Evolutionary conservation across 2,888 invertebrate genomes (phyloP).

Genomic region (Hypena proboscidalis): DNA sequence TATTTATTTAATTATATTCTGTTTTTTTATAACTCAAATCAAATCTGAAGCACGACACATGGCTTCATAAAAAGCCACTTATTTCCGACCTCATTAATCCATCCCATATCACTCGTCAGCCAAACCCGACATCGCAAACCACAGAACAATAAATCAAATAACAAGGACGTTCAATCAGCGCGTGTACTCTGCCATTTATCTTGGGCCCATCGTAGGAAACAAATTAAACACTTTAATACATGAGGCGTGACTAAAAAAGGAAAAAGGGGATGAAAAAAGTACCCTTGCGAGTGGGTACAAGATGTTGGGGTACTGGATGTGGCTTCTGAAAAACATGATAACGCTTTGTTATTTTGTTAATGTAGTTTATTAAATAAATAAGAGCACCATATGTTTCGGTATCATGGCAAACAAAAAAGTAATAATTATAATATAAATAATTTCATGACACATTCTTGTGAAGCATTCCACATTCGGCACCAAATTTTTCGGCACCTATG

Average conservation of each 20-base stretch:
- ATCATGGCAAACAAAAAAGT: too few relatives aligned
- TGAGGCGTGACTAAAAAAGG: constrained; percentile 80
- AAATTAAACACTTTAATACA: constrained; percentile 84
- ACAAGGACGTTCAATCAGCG: constrained; percentile 45
- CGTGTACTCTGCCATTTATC: constrained; percentile 63
- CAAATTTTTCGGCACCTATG: too few relatives aligned
- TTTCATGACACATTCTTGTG: too few relatives aligned
- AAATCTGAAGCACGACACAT: too few relatives aligned
- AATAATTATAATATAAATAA: too few relatives aligned
- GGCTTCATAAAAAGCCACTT: background rate
- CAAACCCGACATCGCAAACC: constrained; percentile 54
- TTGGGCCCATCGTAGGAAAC: constrained; percentile 68
- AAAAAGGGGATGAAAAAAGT: constrained; percentile 48
- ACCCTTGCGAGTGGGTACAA: constrained; percentile 17
- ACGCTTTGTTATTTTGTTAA: too few relatives aligned
- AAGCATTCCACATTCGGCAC: too few relatives aligned
- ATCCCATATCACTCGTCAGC: constrained; percentile 48
- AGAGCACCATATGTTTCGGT: too few relatives aligned
- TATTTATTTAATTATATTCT: too few relatives aligned
- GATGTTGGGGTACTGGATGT: constrained; percentile 27
- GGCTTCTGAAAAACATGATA: too few relatives aligned
- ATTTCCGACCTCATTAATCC: constrained; percentile 1
- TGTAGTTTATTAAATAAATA: too few relatives aligned
- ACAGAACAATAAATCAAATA: constrained; percentile 65
- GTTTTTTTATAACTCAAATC: too few relatives aligned